Evolutionary conservation across 1,140 invertebrate genomes (phyloP).

Genomic region (Macrosteles quadrilineatus): DNA sequence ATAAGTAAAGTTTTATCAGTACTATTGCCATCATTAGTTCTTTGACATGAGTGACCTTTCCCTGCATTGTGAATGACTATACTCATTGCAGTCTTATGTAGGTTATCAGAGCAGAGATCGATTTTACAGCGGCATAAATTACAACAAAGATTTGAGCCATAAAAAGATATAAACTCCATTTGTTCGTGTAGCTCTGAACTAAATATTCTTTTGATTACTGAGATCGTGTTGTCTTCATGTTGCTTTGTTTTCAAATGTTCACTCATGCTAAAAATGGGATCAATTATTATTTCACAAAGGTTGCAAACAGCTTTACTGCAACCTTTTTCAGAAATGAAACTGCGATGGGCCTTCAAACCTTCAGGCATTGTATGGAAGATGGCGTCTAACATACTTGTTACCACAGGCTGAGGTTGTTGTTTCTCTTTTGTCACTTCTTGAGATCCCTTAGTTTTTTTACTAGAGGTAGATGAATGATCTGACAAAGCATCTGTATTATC

Average conservation of each 20-base stretch:
- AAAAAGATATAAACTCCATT: slow-evolving; percentile 1
- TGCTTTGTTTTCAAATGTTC: not conserved
- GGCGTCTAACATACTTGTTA: not conserved
- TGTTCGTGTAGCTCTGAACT: not conserved
- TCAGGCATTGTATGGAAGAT: not conserved
- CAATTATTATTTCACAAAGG: not conserved
- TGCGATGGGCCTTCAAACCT: not conserved
- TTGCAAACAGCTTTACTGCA: not conserved
- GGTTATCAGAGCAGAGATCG: not conserved
- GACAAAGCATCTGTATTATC: not conserved
- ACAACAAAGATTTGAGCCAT: not conserved
- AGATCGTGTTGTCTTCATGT: not conserved
- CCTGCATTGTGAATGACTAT: not conserved
- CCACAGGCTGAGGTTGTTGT: not conserved
- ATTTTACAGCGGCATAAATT: not conserved
- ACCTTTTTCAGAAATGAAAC: not conserved
- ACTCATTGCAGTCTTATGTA: not conserved
- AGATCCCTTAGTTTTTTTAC: not conserved
- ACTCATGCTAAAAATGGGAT: not conserved
- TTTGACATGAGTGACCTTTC: not conserved
- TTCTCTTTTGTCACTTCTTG: not conserved
- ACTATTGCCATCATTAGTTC: not conserved
- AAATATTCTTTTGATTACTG: not conserved
- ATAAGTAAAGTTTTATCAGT: not conserved
- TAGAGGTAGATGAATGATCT: not conserved